Evolutionary conservation across 2,888 invertebrate genomes (phyloP), one percentile per base, ranked within the genome.

Genomic region (Podotricha telesiphe): DNA sequence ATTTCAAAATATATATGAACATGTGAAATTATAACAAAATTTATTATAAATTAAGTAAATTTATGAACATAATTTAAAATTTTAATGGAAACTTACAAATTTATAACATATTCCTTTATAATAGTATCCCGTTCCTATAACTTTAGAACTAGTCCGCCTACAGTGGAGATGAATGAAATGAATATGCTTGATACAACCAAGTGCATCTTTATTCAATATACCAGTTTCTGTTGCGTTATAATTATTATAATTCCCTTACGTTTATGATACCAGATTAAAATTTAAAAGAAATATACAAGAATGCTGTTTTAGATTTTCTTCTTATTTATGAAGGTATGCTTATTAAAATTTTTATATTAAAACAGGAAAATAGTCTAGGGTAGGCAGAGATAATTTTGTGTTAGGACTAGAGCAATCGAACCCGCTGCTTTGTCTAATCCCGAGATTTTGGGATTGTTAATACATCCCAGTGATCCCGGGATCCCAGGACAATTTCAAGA

Each of bases 131-230:
- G 63, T 62, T 20, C 45, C 34, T 55, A 34, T 45, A 55, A 20
- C 22, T 70, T 55, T 20, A 45, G 50, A 40, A 28, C 69, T 48
- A 22, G 71, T 71, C 62, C 69, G 69, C 71, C 71, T 66, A 71
- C 71, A 47, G 63, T 51, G 63, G 20, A 53, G 53, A 50, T 67
- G 67, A 67, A 62, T 62, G 67, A 51, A 67, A 61, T 67, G 51
- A 62, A 53, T 45, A 58, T 62, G 58, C 67, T 28, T 19, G 59
- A 48, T 61, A 48, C 67, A 59, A 34, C 51, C 28, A 45, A 50
- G 50, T 48, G 50, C 59, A 50, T 48, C 58, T 22, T 40, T 62
- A 62, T 62, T 62, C 62, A 62, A 37, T 19, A 50, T 62, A 64
- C 50, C 42, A 42, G 64, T 64, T 63, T 53, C 19, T 37, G 50